phyloP scores from a whole-genome alignment of 2,113 vertebrate species.

The Carettochelys insculpta region DNA sequence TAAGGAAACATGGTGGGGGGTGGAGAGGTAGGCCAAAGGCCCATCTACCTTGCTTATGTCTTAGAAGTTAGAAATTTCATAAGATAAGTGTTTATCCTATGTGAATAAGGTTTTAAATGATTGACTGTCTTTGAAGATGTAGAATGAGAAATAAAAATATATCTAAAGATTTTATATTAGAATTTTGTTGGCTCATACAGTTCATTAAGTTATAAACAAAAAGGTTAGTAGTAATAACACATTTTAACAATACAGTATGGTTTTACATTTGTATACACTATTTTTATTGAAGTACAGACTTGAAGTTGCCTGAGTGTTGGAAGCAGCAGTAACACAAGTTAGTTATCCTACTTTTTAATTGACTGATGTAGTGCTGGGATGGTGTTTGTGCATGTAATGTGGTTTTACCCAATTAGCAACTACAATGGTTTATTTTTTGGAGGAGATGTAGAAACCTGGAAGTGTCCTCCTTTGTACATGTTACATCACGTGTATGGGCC shows the following conservation, averaged over 20 bases:
- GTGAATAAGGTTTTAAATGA: neutral
- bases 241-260: no score
- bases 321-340: no score
- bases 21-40: neutral
- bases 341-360: no score
- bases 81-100: neutral
- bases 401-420: neutral
- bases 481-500: neutral
- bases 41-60: neutral
- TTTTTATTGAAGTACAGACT: neutral
- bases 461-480: rapidly evolving
- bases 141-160: neutral
- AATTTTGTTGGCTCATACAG: neutral
- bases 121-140: neutral
- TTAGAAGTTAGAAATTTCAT: neutral
- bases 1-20: neutral
- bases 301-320: rapidly evolving
- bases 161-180: neutral
- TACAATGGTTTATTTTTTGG: neutral
- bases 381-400: neutral
- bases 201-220: conserved; percentile 16
- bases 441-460: neutral
- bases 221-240: neutral
- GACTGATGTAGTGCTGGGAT: no score
- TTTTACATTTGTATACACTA: no score